Base-by-base conservation (phyloP, 2,888 invertebrate genomes). In the Hemicrepidius hirtus region DNA sequence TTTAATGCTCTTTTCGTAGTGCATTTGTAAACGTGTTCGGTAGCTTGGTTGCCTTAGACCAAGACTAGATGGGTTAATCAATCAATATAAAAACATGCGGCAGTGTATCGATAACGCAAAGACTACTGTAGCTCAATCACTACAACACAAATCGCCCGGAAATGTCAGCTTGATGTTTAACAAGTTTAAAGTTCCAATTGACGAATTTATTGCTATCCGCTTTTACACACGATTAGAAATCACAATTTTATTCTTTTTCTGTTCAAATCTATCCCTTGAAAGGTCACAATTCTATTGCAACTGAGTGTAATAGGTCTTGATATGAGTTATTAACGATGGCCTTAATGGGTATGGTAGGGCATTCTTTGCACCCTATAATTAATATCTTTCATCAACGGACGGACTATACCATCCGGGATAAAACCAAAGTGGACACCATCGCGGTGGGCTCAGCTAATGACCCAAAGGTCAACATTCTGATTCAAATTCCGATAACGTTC, bases 401-500 rank as follows among this genome's bases (percentile, higher is more conserved):
- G n/a, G n/a, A n/a, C n/a, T n/a, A n/a, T 37, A 44, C 35, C 37
- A 50, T 55, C 55, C 21, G 44, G 13, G 3, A 16, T 18, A 32
- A 24, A 24, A 24, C 46, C 28, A 18, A n/a, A 60, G 55, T 68
- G 68, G 68, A 68, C 68, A 60, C 57, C 60, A 46, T 62, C 62
- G 28, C 20, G 32, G 66, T 50, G 41, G 49, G 63, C 28, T 44
- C 64, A 20, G 59, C 35, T 49, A 68, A 64, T 64, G 64, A 37
- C 50, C 64, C 37, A 65, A 55, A 74, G 77, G 77, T 77, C 76
- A 75, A 71, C 70, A 75, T 64, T 74, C 74, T 71, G 74, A 73
- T 75, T 76, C 70, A 68, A 63, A 37, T 62, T 60, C 73, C 68
- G 72, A 74, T 74, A 62, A 16, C 50, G 55, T 60, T 73, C 63